These are phyloP conservation scores for Megamerina dolium DNA, from an alignment of 2,888 invertebrate genomes.

Conservation along the genomic window DNA sequence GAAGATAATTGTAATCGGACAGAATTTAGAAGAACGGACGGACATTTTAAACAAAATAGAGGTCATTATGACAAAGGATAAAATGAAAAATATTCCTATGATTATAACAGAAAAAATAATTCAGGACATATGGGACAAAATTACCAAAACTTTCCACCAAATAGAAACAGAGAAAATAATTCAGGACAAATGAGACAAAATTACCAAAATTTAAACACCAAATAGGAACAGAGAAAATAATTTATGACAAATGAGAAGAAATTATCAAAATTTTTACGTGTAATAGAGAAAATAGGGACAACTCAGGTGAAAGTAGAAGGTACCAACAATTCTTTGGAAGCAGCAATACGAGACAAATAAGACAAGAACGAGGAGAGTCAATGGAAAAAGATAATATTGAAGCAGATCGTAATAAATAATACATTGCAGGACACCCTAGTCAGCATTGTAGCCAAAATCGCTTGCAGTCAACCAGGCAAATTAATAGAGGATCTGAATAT, in stretches of 20 bases:
- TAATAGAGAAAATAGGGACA: not conserved
- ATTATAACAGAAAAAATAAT: too few relatives aligned
- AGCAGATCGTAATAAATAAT: not conserved
- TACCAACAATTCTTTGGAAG: not conserved
- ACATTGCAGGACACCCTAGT: constrained; percentile 8
- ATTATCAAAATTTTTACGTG: too few relatives aligned
- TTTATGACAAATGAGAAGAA: too few relatives aligned
- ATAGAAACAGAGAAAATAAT: too few relatives aligned
- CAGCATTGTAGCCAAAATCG: constrained; percentile 11
- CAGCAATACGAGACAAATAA: too few relatives aligned
- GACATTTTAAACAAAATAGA: not conserved
- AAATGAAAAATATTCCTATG: too few relatives aligned
- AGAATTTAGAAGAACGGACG: not conserved
- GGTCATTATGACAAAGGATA: not conserved
- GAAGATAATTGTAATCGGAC: constrained; percentile 2
- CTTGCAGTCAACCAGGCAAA: constrained; percentile 8
- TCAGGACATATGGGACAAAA: too few relatives aligned
- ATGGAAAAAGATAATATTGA: constrained; percentile 5
- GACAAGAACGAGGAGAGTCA: not conserved
- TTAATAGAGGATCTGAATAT: not conserved
- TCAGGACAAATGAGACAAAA: too few relatives aligned
- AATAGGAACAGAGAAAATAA: too few relatives aligned
- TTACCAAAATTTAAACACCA: too few relatives aligned
- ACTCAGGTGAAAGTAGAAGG: not conserved
- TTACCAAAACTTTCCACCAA: too few relatives aligned